Conservation (phyloP, 1,140 invertebrate genomes). For the Tetranychus urticae region DNA sequence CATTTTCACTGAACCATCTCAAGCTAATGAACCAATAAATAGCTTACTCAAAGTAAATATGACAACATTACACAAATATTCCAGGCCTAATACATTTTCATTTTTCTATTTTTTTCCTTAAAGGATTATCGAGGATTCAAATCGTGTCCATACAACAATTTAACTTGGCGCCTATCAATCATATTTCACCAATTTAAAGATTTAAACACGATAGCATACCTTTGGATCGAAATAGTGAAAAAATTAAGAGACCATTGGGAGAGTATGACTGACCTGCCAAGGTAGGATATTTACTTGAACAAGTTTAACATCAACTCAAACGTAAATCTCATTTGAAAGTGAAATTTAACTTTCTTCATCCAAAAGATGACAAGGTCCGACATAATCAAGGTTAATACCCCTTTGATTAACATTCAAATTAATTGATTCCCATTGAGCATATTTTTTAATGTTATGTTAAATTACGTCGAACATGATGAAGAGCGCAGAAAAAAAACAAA, state of each 20-base stretch:
- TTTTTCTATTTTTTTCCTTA: background rate
- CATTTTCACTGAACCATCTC: background rate
- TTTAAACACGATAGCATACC: background rate
- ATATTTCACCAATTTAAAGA: background rate
- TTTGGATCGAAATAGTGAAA: background rate
- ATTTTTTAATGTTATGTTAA: too few relatives aligned
- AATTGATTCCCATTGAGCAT: too few relatives aligned
- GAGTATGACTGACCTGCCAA: background rate
- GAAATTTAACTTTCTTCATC: too few relatives aligned
- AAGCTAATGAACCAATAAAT: background rate
- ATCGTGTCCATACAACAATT: background rate
- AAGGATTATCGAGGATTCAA: background rate
- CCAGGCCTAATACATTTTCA: too few relatives aligned
- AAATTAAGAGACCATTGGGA: background rate
- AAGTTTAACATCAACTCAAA: too few relatives aligned
- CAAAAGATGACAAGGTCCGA: too few relatives aligned
- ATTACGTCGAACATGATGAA: too few relatives aligned
- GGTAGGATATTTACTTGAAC: background rate
- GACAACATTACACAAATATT: too few relatives aligned
- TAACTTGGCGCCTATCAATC: background rate
- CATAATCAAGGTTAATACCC: too few relatives aligned
- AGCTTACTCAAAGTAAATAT: background rate
- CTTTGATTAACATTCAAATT: too few relatives aligned
- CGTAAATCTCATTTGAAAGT: too few relatives aligned
- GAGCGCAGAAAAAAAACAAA: too few relatives aligned